These are phyloP conservation scores for Anthrax anthrax DNA, from an alignment of 2,888 invertebrate genomes.

Conservation along the genomic window DNA sequence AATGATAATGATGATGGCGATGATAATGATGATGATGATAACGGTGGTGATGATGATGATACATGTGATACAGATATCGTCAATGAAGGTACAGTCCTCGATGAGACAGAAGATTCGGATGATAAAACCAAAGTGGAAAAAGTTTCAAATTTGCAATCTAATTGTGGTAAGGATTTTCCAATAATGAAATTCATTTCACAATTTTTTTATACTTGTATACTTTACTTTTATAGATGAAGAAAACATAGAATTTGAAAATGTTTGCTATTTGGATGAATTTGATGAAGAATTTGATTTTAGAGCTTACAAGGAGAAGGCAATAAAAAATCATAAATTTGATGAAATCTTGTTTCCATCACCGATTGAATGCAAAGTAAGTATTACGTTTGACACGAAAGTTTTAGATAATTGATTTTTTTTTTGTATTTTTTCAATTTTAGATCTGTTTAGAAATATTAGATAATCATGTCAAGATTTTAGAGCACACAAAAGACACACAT, in stretches of 20 bases:
- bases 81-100: not conserved
- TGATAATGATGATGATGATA: not conserved
- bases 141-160: no score
- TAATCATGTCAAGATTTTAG: conserved; percentile 9
- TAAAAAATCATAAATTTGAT: conserved; percentile 8
- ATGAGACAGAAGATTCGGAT: not conserved
- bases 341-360: conserved; percentile 10
- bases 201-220: no score
- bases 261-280: conserved; percentile 9
- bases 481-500: conserved; percentile 9
- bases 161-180: no score
- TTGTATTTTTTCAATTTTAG: conserved; percentile 1
- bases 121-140: not conserved
- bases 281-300: conserved; percentile 7
- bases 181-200: no score
- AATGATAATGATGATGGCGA: conserved; percentile 1
- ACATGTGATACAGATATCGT: not conserved
- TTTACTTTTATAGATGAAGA: no score
- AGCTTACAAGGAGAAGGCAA: conserved; percentile 2
- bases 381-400: not conserved
- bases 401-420: not conserved
- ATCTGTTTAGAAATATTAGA: conserved; percentile 9
- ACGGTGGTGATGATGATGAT: not conserved
- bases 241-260: conserved; percentile 3
- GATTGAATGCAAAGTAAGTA: conserved; percentile 12